These are phyloP conservation scores for Diarsia brunnea DNA, from an alignment of 2,888 invertebrate genomes.

Conservation along the genomic window DNA sequence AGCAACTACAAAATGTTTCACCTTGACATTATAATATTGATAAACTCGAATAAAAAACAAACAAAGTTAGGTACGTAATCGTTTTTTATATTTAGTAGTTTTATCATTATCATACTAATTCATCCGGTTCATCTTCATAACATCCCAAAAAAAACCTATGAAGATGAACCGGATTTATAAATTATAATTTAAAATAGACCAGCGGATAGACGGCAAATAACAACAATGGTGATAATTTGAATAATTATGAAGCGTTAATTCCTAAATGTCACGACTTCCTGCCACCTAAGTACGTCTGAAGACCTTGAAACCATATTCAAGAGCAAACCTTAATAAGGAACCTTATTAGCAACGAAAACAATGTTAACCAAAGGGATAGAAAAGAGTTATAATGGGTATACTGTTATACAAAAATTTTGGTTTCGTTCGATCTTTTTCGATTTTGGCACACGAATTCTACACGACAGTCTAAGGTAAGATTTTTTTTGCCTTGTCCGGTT, in stretches of 20 bases:
- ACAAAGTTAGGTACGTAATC: no score
- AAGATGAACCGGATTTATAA: slow-evolving; percentile 28
- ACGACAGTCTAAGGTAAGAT: neutral
- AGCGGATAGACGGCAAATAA: slow-evolving; percentile 10
- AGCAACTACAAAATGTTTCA: slow-evolving; percentile 37
- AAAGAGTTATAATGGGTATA: no score
- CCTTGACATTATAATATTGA: slow-evolving; percentile 49
- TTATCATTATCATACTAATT: slow-evolving; percentile 28
- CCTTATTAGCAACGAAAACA: neutral
- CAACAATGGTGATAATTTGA: slow-evolving; percentile 24
- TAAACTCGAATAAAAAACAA: slow-evolving; percentile 20
- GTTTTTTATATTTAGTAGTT: neutral
- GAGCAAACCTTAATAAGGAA: neutral
- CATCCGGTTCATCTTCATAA: no score
- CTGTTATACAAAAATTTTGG: neutral
- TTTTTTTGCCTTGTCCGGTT: neutral
- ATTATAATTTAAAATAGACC: no score
- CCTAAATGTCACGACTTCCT: slow-evolving; percentile 12
- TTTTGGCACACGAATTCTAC: neutral
- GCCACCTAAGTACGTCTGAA: slow-evolving; percentile 1
- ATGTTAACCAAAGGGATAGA: neutral
- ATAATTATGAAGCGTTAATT: slow-evolving; percentile 26
- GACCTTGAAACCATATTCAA: slow-evolving; percentile 25
- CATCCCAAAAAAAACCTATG: no score
- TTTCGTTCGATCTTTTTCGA: neutral